Conservation (phyloP, 1,140 invertebrate genomes). For the Drosophila pruinosa region DNA sequence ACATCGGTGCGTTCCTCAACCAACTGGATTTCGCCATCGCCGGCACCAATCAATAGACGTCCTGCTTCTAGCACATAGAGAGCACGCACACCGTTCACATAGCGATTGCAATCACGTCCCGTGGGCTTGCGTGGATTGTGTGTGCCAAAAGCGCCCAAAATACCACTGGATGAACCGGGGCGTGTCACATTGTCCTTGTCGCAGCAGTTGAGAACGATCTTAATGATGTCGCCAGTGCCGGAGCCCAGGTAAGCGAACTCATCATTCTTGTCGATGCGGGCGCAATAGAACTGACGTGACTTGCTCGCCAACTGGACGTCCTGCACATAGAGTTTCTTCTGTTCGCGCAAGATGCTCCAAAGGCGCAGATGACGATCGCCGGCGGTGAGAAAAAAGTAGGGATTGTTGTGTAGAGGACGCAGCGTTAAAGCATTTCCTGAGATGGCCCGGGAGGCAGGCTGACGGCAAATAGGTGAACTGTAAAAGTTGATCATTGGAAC, state of each 20-base stretch:
- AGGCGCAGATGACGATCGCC: slow-evolving; percentile 88
- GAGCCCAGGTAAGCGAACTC: slow-evolving; percentile 92
- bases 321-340: slow-evolving; percentile 87
- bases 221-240: slow-evolving; percentile 87
- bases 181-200: slow-evolving; percentile 84
- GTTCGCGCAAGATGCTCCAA: slow-evolving; percentile 90
- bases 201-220: slow-evolving; percentile 87
- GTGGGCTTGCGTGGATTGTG: slow-evolving; percentile 74
- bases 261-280: slow-evolving; percentile 87
- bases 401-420: slow-evolving; percentile 84
- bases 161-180: slow-evolving; percentile 84
- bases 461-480: slow-evolving; percentile 86
- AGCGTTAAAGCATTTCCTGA: slow-evolving; percentile 87
- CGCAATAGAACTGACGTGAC: slow-evolving; percentile 86
- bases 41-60: slow-evolving; percentile 90
- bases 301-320: slow-evolving; percentile 90
- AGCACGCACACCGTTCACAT: slow-evolving; percentile 86
- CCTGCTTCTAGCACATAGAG: slow-evolving; percentile 86
- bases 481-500: not conserved
- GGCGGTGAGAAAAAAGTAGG: slow-evolving; percentile 87
- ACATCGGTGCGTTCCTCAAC: slow-evolving; percentile 85
- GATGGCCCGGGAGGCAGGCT: slow-evolving; percentile 86
- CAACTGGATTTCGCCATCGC: slow-evolving; percentile 91
- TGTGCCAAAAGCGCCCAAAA: slow-evolving; percentile 87
- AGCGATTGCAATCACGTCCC: slow-evolving; percentile 80